Evolutionary conservation across 2,113 vertebrate species (phyloP).

Genomic region (Trogon surrucura): DNA sequence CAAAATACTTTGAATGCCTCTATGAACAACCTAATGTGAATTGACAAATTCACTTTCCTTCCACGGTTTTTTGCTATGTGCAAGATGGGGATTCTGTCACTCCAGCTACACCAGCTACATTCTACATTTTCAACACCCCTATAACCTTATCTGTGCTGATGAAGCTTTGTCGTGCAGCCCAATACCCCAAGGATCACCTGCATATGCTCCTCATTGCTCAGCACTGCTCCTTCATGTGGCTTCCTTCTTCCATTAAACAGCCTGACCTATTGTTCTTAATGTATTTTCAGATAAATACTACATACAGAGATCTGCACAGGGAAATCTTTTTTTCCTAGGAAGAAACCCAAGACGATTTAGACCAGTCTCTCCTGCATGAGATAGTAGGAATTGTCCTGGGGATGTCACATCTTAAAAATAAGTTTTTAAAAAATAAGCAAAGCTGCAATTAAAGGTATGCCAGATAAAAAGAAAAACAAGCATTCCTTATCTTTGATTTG

Average conservation of each 20-base stretch:
- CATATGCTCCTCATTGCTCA: not conserved
- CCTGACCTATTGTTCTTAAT: not conserved
- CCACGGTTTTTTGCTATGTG: not conserved
- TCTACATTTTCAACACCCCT: slow-evolving; percentile 38
- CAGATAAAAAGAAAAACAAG: not conserved
- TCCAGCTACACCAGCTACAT: not conserved
- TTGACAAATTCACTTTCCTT: not conserved
- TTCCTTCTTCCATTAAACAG: not conserved
- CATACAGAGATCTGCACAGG: not conserved
- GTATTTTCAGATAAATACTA: not conserved
- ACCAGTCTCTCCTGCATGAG: not conserved
- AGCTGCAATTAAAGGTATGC: not conserved
- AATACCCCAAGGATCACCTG: not conserved
- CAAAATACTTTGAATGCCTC: not conserved
- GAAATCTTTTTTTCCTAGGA: not conserved
- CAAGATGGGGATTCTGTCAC: slow-evolving; percentile 39
- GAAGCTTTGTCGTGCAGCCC: not conserved
- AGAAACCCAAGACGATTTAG: not conserved
- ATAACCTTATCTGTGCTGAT: not conserved
- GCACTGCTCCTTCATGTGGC: not conserved
- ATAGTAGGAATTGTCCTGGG: not conserved
- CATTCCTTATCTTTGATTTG: not conserved
- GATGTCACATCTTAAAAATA: not conserved
- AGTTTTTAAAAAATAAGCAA: not conserved
- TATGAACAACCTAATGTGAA: not conserved